phyloP scores from a whole-genome alignment of 2,113 vertebrate genomes.

The Megaptera novaeangliae region DNA sequence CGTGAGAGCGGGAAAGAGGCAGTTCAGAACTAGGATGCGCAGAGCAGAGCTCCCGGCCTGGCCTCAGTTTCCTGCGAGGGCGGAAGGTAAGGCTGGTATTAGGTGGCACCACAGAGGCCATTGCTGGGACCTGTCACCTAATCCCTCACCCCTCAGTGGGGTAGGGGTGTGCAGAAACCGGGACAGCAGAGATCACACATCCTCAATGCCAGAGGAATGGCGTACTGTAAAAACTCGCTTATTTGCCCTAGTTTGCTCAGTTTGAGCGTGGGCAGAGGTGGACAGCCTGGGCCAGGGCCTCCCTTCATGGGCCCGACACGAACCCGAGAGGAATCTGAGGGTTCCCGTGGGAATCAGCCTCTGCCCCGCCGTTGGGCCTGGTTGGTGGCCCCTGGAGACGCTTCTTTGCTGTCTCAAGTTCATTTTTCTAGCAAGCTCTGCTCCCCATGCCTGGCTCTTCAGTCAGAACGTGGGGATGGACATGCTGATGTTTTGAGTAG shows the following conservation, averaged over 20 bases:
- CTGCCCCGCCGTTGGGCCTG: background rate
- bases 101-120: accelerated
- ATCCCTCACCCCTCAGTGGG: background rate
- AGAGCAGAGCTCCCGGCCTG: background rate
- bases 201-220: background rate
- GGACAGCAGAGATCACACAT: background rate
- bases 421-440: background rate
- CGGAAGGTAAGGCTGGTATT: background rate
- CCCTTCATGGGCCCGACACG: background rate
- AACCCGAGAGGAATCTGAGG: background rate
- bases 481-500: background rate
- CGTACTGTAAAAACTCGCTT: background rate
- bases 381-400: background rate
- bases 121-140: background rate
- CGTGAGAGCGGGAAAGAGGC: background rate
- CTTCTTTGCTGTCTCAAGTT: background rate
- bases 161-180: background rate
- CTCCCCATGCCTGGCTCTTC: background rate
- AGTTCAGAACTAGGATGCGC: too few species aligned
- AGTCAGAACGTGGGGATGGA: background rate
- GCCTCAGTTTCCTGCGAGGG: background rate
- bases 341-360: background rate
- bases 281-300: background rate
- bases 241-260: background rate
- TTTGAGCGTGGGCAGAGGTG: background rate